Evolutionary conservation across 2,797 vertebrate genomes (phyloP), one percentile per base, ranked within the genome.

Genomic region (Cottoperca gobio): DNA sequence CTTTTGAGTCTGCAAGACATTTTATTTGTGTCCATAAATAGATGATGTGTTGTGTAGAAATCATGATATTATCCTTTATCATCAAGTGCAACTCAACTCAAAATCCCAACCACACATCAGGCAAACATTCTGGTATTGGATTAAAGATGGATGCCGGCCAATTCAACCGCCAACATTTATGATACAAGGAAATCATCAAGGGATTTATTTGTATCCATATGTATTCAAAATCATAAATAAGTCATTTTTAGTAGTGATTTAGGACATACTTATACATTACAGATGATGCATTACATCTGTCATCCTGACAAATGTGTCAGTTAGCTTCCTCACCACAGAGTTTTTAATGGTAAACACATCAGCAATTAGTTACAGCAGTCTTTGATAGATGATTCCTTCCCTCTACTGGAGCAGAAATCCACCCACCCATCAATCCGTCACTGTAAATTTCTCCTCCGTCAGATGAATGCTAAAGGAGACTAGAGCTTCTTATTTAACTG

Each of bases 261-360:
- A 16, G 17, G 23, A n/a, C 46, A 35, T 61, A 42, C 54, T 53
- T 31, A 33, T 37, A 40, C 26, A 72, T 64, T 54, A 45, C 59
- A 73, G 26, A 58, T 49, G 46, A 69, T 62, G 48, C 58, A 40
- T 50, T 59, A 68, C 61, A 74, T 64, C 42, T 37, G 45, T 78
- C 64, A 53, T 21, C 28, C 69, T 21, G 52, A 64, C 50, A 35
- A 45, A 10, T 49, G 19, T 43, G 8, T 69, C 49, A 35, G 43
- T 52, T 19, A 37, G 46, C 57, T 58, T 70, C 48, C 61, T 67
- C 54, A 58, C 52, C 43, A 23, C 42, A 61, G 16, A 21, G 14
- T 12, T 43, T 58, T 63, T 45, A 42, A 66, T 70, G 52, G 74
- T 59, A 54, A 55, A 65, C 55, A 62, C 59, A 62, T 61, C 31